Base-by-base conservation (phyloP, 2,888 invertebrate genomes). In the Phalera bucephala region DNA sequence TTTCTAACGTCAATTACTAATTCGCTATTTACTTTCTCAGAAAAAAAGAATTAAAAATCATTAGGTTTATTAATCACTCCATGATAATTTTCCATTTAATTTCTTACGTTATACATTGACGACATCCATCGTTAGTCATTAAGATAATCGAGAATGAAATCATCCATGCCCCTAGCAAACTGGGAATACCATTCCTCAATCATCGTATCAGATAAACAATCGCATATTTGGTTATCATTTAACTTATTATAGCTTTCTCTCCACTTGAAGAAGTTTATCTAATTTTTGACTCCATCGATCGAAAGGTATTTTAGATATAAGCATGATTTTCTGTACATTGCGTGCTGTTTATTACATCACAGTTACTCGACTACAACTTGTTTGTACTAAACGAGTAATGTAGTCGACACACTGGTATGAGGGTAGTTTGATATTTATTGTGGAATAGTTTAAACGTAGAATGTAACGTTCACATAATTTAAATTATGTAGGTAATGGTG, bases 321-420 rank as follows among this genome's bases (percentile, higher is more conserved):
- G 56, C 62, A 64, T 64, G 62, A 65, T 64, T 66, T 68, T 65
- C 60, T 52, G 65, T 64, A 52, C 60, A 65, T 65, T 55, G 60
- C 55, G 64, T 60, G 51, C 40, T 46, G 45, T 45, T 48, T 45
- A 53, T 49, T 33, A 42, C 55, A 53, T 49, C 33, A 42, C 55
- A 57, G 63, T 56, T 49, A 47, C 53, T 52, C 45, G 45, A 77
- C 81, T 87, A 87, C 74, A 69, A 60, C 69, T 73, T 82, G 73
- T 87, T 88, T 87, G 76, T 60, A 33, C 40, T 40, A 86, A 87
- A 88, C 72, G 72, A 72, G 72, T 74, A 37, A 51, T 54, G 80
- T 83, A 85, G 84, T 80, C 66, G 37, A 57, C 62, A 46, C 42
- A 58, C 64, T 71, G 59, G 45, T 7, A 31, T 21, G 44, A 37